Conservation (phyloP, 2,797 vertebrate genomes). For the Amblyraja radiata region DNA sequence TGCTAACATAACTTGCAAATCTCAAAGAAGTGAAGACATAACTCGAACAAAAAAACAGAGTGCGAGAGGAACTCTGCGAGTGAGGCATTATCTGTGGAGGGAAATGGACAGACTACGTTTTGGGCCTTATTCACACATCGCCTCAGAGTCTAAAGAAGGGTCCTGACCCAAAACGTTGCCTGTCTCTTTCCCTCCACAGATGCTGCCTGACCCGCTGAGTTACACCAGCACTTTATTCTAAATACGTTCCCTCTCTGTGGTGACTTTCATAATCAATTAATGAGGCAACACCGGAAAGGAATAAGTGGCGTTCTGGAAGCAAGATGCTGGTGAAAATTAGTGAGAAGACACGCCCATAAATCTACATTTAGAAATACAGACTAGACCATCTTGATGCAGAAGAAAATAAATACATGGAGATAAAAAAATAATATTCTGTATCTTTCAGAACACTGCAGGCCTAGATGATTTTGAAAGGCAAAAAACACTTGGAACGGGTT, state of each 20-base stretch:
- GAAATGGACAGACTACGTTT: too few relatives aligned
- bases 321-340: not conserved
- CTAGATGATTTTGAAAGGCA: constrained; percentile 95
- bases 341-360: not conserved
- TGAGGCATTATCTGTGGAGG: too few relatives aligned
- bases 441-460: constrained; percentile 79
- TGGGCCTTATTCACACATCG: too few relatives aligned
- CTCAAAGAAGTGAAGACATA: too few relatives aligned
- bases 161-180: too few relatives aligned
- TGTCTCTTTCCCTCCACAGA: too few relatives aligned
- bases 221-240: too few relatives aligned
- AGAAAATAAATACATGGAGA: not conserved
- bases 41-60: too few relatives aligned
- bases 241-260: not conserved
- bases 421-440: constrained; percentile 39
- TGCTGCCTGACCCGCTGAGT: too few relatives aligned
- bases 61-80: too few relatives aligned
- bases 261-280: not conserved
- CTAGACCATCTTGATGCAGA: not conserved
- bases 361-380: too few relatives aligned
- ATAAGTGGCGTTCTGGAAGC: not conserved
- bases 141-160: too few relatives aligned
- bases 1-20: not conserved
- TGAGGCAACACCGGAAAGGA: not conserved
- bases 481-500: constrained; percentile 96